A percentile compares a stretch with the other conserved stretches of the same genome.
These are phyloP conservation scores for Zaprionus inermis DNA, from an alignment of 1,140 invertebrate genomes.

Conservation along the genomic window DNA sequence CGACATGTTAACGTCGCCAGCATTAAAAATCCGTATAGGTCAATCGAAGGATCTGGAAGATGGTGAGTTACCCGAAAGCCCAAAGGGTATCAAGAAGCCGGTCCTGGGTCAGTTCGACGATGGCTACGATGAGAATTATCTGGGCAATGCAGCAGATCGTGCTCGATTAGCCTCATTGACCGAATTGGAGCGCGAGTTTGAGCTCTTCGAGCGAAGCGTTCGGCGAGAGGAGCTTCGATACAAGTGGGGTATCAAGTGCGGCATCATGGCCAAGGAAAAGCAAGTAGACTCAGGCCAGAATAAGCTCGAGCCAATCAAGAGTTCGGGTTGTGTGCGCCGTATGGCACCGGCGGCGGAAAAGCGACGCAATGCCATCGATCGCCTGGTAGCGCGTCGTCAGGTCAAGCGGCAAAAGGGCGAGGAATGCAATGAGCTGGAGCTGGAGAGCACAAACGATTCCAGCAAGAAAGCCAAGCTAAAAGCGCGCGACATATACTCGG, in stretches of 20 bases:
- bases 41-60: conserved; percentile 29
- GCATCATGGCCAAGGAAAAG: conserved; percentile 14
- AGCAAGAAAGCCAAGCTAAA: not conserved
- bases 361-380: conserved; percentile 28
- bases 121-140: conserved; percentile 95
- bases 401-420: conserved; percentile 11
- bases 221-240: conserved; percentile 16
- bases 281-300: no score
- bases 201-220: conserved; percentile 76
- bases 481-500: conserved; percentile 23
- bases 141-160: conserved; percentile 97
- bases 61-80: conserved; percentile 6
- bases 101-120: conserved; percentile 81
- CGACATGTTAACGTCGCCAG: conserved; percentile 84
- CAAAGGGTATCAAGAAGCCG: not conserved
- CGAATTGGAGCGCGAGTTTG: conserved; percentile 97
- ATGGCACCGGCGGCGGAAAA: conserved; percentile 8
- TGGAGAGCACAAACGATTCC: not conserved
- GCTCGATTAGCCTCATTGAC: conserved; percentile 94
- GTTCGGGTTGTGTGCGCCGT: conserved; percentile 21
- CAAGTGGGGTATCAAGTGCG: conserved; percentile 15
- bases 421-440: not conserved
- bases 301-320: not conserved
- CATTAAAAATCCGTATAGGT: conserved; percentile 89
- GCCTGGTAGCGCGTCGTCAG: conserved; percentile 5